Evolutionary conservation across 2,888 invertebrate genomes (phyloP).

Genomic region (Erebia ligea): DNA sequence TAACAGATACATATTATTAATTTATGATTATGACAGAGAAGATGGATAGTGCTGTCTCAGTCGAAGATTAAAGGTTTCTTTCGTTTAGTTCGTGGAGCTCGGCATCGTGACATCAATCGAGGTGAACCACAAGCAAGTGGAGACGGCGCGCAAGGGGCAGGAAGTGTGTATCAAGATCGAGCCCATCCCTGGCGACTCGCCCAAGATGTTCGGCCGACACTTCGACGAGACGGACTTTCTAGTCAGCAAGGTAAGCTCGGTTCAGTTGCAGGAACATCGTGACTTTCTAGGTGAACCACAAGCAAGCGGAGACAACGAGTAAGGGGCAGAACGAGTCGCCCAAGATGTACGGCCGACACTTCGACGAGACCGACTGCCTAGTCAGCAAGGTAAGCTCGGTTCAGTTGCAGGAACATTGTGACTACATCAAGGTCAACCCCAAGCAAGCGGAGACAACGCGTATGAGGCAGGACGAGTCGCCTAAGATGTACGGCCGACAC

Average conservation of each 20-base stretch:
- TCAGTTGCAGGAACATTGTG: no score
- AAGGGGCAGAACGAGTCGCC: neutral
- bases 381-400: no score
- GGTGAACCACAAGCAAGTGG: slow-evolving; percentile 96
- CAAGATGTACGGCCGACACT: no score
- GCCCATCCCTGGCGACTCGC: slow-evolving; percentile 98
- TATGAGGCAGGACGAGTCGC: no score
- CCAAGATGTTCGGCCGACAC: slow-evolving; percentile 99
- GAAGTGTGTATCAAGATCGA: slow-evolving; percentile 99
- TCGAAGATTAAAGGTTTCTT: neutral
- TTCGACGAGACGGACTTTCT: slow-evolving; percentile 98
- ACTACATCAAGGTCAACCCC: no score
- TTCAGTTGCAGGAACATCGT: neutral
- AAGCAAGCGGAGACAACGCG: no score
- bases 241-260: slow-evolving; percentile 91
- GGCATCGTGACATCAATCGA: slow-evolving; percentile 98
- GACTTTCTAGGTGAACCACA: neutral
- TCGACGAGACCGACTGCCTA: no score
- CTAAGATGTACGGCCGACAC: no score
- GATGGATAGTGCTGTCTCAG: no score
- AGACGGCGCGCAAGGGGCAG: slow-evolving; percentile 96
- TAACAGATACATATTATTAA: no score
- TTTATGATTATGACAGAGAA: no score
- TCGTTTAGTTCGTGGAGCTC: slow-evolving; percentile 93
- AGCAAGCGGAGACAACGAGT: neutral